Evolutionary conservation across 2,888 invertebrate species (phyloP).

Genomic region (Xestia ashworthii): DNA sequence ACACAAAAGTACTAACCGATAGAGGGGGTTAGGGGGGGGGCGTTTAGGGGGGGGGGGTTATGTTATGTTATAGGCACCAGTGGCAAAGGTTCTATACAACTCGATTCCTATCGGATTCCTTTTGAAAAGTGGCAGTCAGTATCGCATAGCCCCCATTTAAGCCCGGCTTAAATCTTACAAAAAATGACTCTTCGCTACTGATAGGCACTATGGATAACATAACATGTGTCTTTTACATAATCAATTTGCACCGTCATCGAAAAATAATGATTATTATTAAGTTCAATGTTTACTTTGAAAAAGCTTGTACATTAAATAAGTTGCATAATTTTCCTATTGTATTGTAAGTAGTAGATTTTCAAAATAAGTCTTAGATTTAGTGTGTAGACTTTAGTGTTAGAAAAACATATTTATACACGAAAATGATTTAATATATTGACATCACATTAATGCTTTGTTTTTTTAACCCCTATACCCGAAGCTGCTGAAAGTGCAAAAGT

Average conservation of each 20-base stretch:
- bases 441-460: conserved; percentile 63
- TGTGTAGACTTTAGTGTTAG: conserved; percentile 66
- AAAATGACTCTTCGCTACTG: too few species aligned
- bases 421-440: conserved; percentile 82
- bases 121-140: too few species aligned
- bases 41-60: not conserved
- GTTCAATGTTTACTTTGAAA: not conserved
- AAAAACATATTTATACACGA: conserved; percentile 80
- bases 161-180: too few species aligned
- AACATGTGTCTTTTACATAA: not conserved
- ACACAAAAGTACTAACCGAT: not conserved
- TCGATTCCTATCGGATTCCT: too few species aligned
- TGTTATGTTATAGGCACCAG: not conserved
- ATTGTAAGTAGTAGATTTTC: conserved; percentile 34
- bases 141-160: too few species aligned
- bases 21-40: too few species aligned
- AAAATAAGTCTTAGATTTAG: conserved; percentile 55
- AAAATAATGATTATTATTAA: not conserved
- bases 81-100: too few species aligned
- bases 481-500: not conserved
- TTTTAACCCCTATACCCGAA: conserved; percentile 11
- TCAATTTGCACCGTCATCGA: not conserved
- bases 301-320: conserved; percentile 33
- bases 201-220: too few species aligned
- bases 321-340: conserved; percentile 19